Conservation (phyloP, 1,140 invertebrate genomes). For the Lepidotrigona ventralis region DNA sequence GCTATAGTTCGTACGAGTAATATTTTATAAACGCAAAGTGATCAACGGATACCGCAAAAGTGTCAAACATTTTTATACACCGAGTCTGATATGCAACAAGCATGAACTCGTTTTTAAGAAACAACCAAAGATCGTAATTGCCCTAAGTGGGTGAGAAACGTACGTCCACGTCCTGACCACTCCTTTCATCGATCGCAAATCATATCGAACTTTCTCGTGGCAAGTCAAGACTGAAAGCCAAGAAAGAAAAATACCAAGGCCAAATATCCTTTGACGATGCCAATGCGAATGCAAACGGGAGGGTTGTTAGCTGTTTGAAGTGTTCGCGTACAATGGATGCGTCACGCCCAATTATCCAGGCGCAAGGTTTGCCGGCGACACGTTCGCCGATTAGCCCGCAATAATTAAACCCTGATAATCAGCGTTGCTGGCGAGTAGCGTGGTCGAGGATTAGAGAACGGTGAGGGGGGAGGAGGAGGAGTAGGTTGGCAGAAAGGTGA, state of each 20-base stretch:
- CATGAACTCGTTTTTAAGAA: too few relatives aligned
- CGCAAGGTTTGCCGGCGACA: not conserved
- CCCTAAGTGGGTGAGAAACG: too few relatives aligned
- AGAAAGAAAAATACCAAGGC: not conserved
- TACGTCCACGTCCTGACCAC: too few relatives aligned
- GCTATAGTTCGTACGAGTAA: too few relatives aligned
- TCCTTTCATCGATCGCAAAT: too few relatives aligned
- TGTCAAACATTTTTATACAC: too few relatives aligned
- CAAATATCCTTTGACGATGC: not conserved
- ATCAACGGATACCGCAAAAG: too few relatives aligned
- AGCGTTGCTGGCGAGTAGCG: conserved; percentile 25
- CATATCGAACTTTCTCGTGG: too few relatives aligned
- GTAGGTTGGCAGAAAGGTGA: not conserved
- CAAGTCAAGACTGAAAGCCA: too few relatives aligned
- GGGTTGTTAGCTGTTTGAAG: not conserved
- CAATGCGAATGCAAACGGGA: not conserved
- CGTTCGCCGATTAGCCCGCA: conserved; percentile 42
- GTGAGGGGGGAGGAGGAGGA: not conserved
- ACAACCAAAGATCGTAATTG: too few relatives aligned
- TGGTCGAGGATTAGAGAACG: not conserved
- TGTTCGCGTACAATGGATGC: not conserved
- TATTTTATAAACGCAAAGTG: too few relatives aligned
- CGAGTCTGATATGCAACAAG: too few relatives aligned
- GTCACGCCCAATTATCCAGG: conserved; percentile 14
- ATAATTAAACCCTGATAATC: conserved; percentile 54